A percentile compares a stretch with the other conserved stretches of the same genome.
Conservation (phyloP, 2,113 vertebrate genomes). For the Entomyzon cyanotis region DNA sequence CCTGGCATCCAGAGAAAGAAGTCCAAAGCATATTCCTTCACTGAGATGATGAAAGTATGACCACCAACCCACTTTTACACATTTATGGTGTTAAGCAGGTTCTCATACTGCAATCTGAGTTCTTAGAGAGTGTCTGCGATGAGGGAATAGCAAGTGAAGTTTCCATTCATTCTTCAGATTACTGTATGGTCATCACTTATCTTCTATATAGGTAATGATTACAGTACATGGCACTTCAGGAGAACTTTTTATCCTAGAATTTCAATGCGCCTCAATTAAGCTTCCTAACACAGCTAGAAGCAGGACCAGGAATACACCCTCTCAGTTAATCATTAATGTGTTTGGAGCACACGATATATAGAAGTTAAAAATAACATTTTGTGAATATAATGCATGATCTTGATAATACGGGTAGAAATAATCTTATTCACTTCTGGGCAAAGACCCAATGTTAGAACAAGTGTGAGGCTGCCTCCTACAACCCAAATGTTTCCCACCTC, state of each 20-base stretch:
- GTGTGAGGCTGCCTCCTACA: not conserved
- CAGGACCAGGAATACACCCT: not conserved
- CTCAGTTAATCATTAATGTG: conserved; percentile 8
- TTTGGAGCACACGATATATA: not conserved
- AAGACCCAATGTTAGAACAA: not conserved
- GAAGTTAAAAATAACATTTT: conserved; percentile 4
- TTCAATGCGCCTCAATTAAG: not conserved
- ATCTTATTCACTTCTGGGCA: not conserved
- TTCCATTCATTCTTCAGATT: not conserved
- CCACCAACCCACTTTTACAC: not conserved
- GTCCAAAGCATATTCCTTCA: not conserved
- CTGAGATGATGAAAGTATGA: not conserved
- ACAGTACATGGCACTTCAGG: not conserved
- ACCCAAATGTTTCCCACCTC: not conserved
- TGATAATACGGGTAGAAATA: not conserved
- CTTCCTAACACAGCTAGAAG: not conserved
- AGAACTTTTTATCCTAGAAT: not conserved
- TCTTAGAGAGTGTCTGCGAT: not conserved
- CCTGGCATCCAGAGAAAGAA: not conserved
- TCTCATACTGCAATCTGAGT: not conserved
- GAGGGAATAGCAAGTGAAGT: not conserved
- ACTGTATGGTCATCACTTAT: not conserved
- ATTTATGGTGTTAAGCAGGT: not conserved
- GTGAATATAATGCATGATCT: not conserved
- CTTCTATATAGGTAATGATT: not conserved